Evolutionary conservation across 2,113 vertebrate species (phyloP), one percentile per base, ranked within the genome.

Genomic region (Nansenia antarctica): DNA sequence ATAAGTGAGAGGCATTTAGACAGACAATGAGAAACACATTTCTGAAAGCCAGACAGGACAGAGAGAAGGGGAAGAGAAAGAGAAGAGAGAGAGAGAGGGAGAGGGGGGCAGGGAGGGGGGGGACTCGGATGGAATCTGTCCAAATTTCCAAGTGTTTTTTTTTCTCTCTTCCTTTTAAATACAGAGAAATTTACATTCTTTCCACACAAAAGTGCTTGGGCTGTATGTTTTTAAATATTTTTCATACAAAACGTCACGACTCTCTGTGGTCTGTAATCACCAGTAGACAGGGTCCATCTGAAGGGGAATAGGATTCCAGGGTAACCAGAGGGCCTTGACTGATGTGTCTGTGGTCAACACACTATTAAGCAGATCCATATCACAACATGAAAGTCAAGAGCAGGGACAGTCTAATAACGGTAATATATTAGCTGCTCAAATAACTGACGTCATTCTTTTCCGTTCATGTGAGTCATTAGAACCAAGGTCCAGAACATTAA

Each of bases 21-120:
- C 73, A 83, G 86, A 89, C 83, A 89, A 89, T 73, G 78, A 90
- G 88, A 91, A 92, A 82, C 90, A 90, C 77, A 90, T 88, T 90
- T 69, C 80, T 70, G 65, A 78, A 84, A 84, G 69, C 67, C 77
- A 89, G 86, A 89, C 79, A 73, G 72, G 79, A 80, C 67, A 59
- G 54, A 82, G 77, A 63, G 63, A 49, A 18, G 18, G 24, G 9
- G 32, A 42, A 29, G 52, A 58, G 49, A 58, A 57, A 47, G 30
- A 27, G 69, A 11, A 32, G 2, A n/a, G 2, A 8, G 27, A 32
- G 20, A 31, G 32, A 45, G 49, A 1, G 27, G 42, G 32, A 20
- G 31, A 9, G 52, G 30, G 24, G 12, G 52, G 30, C 24, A 52
- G 55, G 61, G 47, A 47, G 72, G 63, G 70, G 76, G 64, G 71